A percentile compares a stretch with the other conserved stretches of the same genome.
Conservation (phyloP, 1,140 invertebrate species). For the Drosophila sucinea region DNA sequence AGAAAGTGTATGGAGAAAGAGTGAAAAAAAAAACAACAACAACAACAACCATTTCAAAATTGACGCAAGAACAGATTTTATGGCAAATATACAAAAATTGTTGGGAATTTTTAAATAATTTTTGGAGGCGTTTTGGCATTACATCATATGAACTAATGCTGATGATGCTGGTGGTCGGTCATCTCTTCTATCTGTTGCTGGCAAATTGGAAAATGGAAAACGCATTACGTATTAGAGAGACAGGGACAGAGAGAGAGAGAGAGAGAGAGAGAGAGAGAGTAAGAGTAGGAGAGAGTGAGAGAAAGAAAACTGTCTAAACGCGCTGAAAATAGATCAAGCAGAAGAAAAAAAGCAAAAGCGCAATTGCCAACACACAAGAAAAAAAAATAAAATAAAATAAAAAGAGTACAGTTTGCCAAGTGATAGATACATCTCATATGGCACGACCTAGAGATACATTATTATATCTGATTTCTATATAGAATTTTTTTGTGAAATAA, state of each 20-base stretch:
- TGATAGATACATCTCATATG: slow-evolving; percentile 50
- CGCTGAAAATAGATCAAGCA: slow-evolving; percentile 75
- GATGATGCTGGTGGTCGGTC: slow-evolving; percentile 27
- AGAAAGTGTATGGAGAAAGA: slow-evolving; percentile 2
- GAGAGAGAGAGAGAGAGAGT: neutral
- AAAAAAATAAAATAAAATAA: slow-evolving; percentile 32
- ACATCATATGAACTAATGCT: slow-evolving; percentile 32
- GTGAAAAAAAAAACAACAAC: neutral
- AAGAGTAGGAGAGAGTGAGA: neutral
- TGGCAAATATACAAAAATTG: neutral
- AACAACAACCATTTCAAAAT: neutral
- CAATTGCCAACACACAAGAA: slow-evolving; percentile 50
- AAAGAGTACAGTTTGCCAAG: slow-evolving; percentile 23
- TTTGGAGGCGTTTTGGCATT: slow-evolving; percentile 32
- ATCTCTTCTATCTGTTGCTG: slow-evolving; percentile 16
- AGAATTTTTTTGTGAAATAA: neutral
- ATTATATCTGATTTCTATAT: slow-evolving; percentile 26
- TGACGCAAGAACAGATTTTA: slow-evolving; percentile 3
- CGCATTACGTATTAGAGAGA: slow-evolving; percentile 63
- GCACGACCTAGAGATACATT: slow-evolving; percentile 49
- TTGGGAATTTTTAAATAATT: neutral
- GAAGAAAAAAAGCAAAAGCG: slow-evolving; percentile 58
- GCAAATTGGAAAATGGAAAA: slow-evolving; percentile 45
- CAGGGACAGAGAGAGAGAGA: slow-evolving; percentile 6
- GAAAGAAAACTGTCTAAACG: slow-evolving; percentile 12